Percentiles rank a stretch among this genome's conserved stretches.
phyloP scores from a whole-genome alignment of 2,888 invertebrate genomes.

The Leptothorax acervorum region DNA sequence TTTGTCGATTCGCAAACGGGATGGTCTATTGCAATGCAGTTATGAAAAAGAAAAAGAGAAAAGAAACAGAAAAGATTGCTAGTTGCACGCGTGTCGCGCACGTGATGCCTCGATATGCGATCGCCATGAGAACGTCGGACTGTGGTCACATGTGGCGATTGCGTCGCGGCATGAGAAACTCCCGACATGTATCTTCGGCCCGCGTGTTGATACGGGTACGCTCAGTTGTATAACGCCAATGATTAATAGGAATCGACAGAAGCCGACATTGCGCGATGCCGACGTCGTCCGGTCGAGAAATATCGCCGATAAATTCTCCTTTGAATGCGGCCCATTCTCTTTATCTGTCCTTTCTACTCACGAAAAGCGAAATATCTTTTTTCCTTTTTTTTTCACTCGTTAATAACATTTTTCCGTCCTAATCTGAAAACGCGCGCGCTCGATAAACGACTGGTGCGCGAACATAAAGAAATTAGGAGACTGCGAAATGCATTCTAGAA shows the following conservation, averaged over 20 bases:
- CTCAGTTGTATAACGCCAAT: slow-evolving; percentile 41
- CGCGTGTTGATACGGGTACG: slow-evolving; percentile 34
- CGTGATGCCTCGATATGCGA: slow-evolving; percentile 68
- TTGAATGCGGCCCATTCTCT: background rate
- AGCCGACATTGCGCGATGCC: slow-evolving; percentile 53
- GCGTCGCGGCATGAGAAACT: slow-evolving; percentile 63
- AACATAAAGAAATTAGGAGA: slow-evolving; percentile 18
- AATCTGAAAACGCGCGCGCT: background rate
- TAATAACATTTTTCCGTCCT: slow-evolving; percentile 32
- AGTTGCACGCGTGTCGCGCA: slow-evolving; percentile 67
- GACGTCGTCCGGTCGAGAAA: slow-evolving; percentile 40
- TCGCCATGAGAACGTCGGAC: slow-evolving; percentile 70
- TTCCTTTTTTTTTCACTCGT: background rate
- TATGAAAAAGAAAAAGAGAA: slow-evolving; percentile 12
- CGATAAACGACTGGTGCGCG: background rate
- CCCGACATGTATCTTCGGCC: slow-evolving; percentile 53
- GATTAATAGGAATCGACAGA: slow-evolving; percentile 69
- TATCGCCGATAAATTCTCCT: slow-evolving; percentile 69
- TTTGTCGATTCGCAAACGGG: background rate
- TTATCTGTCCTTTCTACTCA: background rate
- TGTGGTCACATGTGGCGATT: slow-evolving; percentile 66
- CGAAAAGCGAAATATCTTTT: slow-evolving; percentile 61
- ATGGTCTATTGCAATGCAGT: background rate
- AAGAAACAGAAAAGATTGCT: slow-evolving; percentile 29
- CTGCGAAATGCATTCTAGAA: slow-evolving; percentile 22